Base-by-base conservation (phyloP, 92 coral and sea anemone genomes). In the Nematostella vectensis region DNA sequence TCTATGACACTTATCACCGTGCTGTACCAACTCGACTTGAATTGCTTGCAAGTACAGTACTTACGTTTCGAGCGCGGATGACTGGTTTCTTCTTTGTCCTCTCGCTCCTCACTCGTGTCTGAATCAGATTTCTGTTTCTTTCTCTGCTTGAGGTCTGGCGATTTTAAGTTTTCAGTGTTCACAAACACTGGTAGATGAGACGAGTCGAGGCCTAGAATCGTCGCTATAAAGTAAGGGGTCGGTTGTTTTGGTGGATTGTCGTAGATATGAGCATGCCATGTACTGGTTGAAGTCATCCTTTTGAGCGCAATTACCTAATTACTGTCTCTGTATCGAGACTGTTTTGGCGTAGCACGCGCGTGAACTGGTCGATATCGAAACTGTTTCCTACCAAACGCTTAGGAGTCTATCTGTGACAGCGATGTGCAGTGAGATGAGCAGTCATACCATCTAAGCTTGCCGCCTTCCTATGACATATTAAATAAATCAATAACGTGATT, bases 401-500 rank as follows among this genome's bases (percentile, higher is more conserved):
- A 33, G 40, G 40, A 33, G 8, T 33, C n/a, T n/a, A n/a, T n/a
- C n/a, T n/a, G n/a, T 83, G 86, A 73, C 93, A 78, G 78, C 58
- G 45, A 66, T 48, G 58, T 59, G 54, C 40, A 56, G 63, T 52
- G 65, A 70, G 38, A 72, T 76, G 70, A 70, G 85, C 77, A 72
- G 70, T 63, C 79, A 79, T 74, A 63, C 75, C 67, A 70, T 71
- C 70, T 62, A 74, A 73, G 73, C 69, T 45, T 78, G 79, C 73
- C 80, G 84, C 88, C 88, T 53, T 68, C 84, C 71, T 76, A 71
- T 82, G 89, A 75, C 85, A 80, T 93, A 93, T 93, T 83, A 84
- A 83, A 80, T 93, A 93, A 87, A 93, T 93, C 96, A 93, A 87
- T 93, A 82, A 77, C 75, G 72, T 66, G 97, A 89, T 89, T 89